phyloP scores from a whole-genome alignment of 2,113 vertebrate species.

The Solenodon paradoxus region DNA sequence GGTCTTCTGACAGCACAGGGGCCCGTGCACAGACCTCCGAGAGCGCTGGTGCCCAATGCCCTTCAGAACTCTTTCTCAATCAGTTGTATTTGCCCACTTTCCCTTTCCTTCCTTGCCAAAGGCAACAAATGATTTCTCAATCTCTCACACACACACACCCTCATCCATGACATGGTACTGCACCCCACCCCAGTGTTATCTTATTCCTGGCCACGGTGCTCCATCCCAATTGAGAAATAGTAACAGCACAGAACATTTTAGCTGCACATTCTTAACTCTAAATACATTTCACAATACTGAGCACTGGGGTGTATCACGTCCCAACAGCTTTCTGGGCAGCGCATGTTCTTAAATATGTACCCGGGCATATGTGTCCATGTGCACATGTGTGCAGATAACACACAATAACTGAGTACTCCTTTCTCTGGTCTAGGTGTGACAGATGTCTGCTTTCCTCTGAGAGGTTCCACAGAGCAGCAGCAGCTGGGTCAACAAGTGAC shows the following conservation, averaged over 20 bases:
- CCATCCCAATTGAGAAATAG: constrained; percentile 60
- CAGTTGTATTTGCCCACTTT: constrained; percentile 47
- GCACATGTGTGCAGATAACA: background rate
- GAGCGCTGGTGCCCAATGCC: background rate
- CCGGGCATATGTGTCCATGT: background rate
- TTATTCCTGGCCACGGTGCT: background rate
- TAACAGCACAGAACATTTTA: constrained; percentile 44
- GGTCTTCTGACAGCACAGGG: background rate
- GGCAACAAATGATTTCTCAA: constrained; percentile 70
- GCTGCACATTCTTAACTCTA: background rate
- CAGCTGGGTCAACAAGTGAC: background rate
- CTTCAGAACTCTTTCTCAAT: constrained; percentile 68
- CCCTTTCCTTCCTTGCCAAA: constrained; percentile 53
- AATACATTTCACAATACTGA: background rate
- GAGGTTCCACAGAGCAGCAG: background rate
- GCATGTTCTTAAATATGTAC: background rate
- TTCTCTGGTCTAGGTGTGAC: background rate
- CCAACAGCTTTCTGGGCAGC: constrained; percentile 19
- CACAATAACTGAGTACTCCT: background rate
- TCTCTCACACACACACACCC: background rate
- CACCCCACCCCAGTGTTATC: constrained; percentile 16
- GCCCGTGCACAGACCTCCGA: background rate
- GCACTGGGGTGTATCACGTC: background rate
- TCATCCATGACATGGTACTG: background rate
- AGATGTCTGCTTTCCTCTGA: background rate